phyloP scores from a whole-genome alignment of 2,797 vertebrate genomes.

The Caiman crocodilus region DNA sequence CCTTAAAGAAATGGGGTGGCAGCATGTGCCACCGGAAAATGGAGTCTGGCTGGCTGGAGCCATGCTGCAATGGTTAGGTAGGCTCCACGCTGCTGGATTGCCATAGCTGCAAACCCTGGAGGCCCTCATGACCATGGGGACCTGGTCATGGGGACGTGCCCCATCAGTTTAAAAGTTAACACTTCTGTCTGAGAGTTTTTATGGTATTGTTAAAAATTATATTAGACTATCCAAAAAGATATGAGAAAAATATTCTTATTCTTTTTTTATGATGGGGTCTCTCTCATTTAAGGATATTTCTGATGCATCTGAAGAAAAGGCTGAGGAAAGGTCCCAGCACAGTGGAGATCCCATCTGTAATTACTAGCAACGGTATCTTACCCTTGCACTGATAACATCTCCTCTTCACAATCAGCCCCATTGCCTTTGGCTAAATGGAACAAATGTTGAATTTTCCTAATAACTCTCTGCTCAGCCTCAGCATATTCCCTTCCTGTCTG shows the following conservation, averaged over 20 bases:
- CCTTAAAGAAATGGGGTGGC: no score
- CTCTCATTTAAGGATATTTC: not conserved
- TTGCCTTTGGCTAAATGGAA: constrained; percentile 30
- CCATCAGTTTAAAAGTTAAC: not conserved
- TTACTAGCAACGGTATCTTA: no score
- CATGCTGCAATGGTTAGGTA: no score
- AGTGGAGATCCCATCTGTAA: no score
- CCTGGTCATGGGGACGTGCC: no score
- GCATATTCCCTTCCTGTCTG: constrained; percentile 64
- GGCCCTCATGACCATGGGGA: no score
- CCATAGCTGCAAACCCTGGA: no score
- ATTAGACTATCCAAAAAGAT: no score
- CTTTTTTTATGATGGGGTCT: not conserved
- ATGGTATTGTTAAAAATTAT: not conserved
- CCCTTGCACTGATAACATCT: not conserved
- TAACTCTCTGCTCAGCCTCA: constrained; percentile 52
- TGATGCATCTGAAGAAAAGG: not conserved
- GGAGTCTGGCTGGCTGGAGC: no score
- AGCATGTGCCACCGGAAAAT: no score
- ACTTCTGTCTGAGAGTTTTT: not conserved
- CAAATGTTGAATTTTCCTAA: constrained; percentile 42
- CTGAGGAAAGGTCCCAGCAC: not conserved
- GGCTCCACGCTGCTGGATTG: no score
- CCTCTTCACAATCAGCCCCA: not conserved
- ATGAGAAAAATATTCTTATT: no score